Evolutionary conservation across 2,113 vertebrate genomes (phyloP).

Genomic region (Dissostichus mawsoni): DNA sequence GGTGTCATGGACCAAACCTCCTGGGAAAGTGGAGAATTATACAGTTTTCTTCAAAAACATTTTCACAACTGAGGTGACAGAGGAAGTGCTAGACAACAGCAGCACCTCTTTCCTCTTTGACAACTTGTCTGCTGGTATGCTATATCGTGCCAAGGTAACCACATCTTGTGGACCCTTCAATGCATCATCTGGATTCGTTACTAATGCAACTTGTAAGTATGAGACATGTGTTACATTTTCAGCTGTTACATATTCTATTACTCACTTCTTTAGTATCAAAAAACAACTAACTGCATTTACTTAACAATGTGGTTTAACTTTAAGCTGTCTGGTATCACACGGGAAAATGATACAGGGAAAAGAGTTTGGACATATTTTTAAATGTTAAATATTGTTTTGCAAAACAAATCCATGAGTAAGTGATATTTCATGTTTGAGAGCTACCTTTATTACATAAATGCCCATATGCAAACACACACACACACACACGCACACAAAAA

Average conservation of each 20-base stretch:
- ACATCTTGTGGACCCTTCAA: slow-evolving; percentile 67
- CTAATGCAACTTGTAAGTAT: slow-evolving; percentile 80
- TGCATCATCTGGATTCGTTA: slow-evolving; percentile 36
- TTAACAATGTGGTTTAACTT: not conserved
- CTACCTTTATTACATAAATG: not conserved
- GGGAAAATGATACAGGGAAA: not conserved
- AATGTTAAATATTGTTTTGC: not conserved
- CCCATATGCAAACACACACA: no score
- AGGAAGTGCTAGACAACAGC: fast-evolving
- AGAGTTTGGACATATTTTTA: not conserved
- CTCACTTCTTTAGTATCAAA: not conserved
- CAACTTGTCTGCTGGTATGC: slow-evolving; percentile 58
- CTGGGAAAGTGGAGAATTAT: slow-evolving; percentile 58
- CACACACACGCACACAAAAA: no score
- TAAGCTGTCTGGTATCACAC: not conserved
- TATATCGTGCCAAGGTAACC: slow-evolving; percentile 53
- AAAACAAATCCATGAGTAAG: not conserved
- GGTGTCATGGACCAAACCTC: slow-evolving; percentile 68
- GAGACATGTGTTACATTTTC: not conserved
- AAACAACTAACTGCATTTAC: not conserved
- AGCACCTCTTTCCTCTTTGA: not conserved
- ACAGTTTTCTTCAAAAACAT: slow-evolving; percentile 37
- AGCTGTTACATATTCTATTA: not conserved
- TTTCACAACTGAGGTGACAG: fast-evolving
- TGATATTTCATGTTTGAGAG: not conserved